A percentile compares a stretch with the other conserved stretches of the same genome.
Evolutionary conservation across 2,113 vertebrate species (phyloP).

Genomic region (Morone chrysops): DNA sequence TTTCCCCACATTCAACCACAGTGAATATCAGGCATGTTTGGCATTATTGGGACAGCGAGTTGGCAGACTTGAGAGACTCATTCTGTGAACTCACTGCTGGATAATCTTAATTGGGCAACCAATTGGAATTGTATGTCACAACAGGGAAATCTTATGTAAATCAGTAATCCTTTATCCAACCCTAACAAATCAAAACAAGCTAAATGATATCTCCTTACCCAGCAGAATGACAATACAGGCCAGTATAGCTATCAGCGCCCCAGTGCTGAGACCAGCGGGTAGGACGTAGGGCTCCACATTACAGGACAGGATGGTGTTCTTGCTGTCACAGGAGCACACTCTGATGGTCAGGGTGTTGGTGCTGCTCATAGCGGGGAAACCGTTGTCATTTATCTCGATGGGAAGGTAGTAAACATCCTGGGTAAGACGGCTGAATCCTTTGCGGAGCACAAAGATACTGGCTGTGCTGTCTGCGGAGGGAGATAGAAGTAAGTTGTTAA

Average conservation of each 20-base stretch:
- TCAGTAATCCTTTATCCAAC: not conserved
- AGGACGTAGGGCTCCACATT: slow-evolving; percentile 92
- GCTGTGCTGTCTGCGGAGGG: slow-evolving; percentile 90
- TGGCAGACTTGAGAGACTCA: not conserved
- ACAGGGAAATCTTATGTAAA: not conserved
- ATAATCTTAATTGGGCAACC: not conserved
- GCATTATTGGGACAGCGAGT: not conserved
- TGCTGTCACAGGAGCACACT: slow-evolving; percentile 93
- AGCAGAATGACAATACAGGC: slow-evolving; percentile 96
- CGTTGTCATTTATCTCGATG: slow-evolving; percentile 94
- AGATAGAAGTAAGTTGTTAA: not conserved
- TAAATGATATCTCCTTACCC: slow-evolving; percentile 82
- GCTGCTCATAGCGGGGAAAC: slow-evolving; percentile 90
- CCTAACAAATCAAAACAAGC: accelerated
- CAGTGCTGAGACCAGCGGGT: slow-evolving; percentile 93
- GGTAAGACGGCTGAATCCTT: slow-evolving; percentile 91
- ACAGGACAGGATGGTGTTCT: slow-evolving; percentile 90
- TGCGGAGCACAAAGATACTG: slow-evolving; percentile 88
- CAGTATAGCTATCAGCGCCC: slow-evolving; percentile 94
- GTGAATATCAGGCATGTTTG: slow-evolving; percentile 11
- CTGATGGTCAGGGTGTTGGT: slow-evolving; percentile 94
- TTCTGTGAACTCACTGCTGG: not conserved
- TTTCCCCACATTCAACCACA: not conserved
- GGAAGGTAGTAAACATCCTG: slow-evolving; percentile 94
- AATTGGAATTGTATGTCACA: not conserved